A percentile compares a stretch with the other conserved stretches of the same genome.
phyloP scores from a whole-genome alignment of 1,140 invertebrate genomes.

The Brachystomella parvula region DNA sequence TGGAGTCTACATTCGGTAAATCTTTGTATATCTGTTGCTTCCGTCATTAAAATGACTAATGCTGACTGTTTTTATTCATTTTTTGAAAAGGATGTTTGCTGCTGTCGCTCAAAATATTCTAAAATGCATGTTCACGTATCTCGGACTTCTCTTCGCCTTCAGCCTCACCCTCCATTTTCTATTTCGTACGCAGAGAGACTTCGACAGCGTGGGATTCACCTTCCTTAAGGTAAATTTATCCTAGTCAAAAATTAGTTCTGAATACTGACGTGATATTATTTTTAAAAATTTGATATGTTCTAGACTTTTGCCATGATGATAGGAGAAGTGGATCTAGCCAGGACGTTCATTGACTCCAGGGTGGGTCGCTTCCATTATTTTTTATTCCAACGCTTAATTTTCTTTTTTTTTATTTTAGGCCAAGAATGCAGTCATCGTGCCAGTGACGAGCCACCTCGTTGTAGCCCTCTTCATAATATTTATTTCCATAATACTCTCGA shows the following conservation, averaged over 20 bases:
- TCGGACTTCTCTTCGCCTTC: conserved; percentile 38
- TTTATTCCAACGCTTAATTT: too few relatives aligned
- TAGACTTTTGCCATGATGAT: conserved; percentile 39
- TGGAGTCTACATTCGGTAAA: conserved; percentile 34
- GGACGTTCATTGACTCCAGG: conserved; percentile 36
- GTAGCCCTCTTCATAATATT: conserved; percentile 39
- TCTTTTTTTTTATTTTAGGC: too few relatives aligned
- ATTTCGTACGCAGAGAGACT: conserved; percentile 37
- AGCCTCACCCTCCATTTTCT: conserved; percentile 38
- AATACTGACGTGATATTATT: neutral
- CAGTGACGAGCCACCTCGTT: conserved; percentile 38
- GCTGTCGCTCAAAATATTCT: conserved; percentile 36
- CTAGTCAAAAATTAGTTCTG: neutral
- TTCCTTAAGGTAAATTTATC: conserved; percentile 35
- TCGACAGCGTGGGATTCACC: conserved; percentile 38
- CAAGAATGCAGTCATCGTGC: conserved; percentile 29
- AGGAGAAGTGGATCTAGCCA: conserved; percentile 23
- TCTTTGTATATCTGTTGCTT: neutral
- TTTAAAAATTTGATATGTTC: too few relatives aligned
- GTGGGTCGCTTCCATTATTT: too few relatives aligned
- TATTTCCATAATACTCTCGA: conserved; percentile 38
- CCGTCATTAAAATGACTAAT: too few relatives aligned
- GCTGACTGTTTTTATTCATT: too few relatives aligned
- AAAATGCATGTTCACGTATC: conserved; percentile 38
- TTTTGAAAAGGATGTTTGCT: conserved; percentile 24